Evolutionary conservation across 53 echinoderm and acorn worm genomes (phyloP), one percentile per base, ranked within the genome.

Genomic region (Mesocentrotus franciscanus): DNA sequence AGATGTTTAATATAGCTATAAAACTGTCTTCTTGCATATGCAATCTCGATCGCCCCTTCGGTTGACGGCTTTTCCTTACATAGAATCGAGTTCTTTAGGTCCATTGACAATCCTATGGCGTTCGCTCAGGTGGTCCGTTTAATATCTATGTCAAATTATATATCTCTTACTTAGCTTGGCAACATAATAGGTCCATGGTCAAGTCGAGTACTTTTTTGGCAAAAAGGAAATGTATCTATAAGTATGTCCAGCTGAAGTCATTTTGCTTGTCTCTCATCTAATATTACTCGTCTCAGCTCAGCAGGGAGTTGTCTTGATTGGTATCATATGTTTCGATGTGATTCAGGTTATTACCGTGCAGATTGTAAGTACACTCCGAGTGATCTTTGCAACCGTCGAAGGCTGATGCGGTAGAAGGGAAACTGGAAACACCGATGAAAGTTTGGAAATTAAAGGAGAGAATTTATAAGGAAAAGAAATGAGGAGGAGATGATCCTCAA

Each of bases 231-330:
- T 39, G 8, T 81, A 42, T 81, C 20, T 10, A 64, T 64, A 20
- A 18, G 16, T 20, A 81, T 36, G 81, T 81, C 81, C 81, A 42
- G 36, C 81, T 81, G 36, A 81, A 81, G 42, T 81, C 36, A 81
- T 81, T 81, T 81, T 36, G 81, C 81, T 39, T 81, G 81, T 81
- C 81, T 81, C 42, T 81, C 81, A 81, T 81, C 81, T 78, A 78
- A 78, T 78, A 32, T 78, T 78, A 78, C 78, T 81, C 81, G 81
- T 81, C 81, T 81, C 13, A 39, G 20, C 81, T 42, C 81, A 42
- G 49, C 81, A 36, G 81, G 81, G 81, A 81, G 18, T 42, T 42
- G 7, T 42, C 18, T 18, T 81, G 81, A 81, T 81, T 81, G 81
- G 36, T 81, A 36, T 81, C 81, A 81, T 81, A 81, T 81, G 81